phyloP scores from a whole-genome alignment of 2,797 vertebrate species.

The Heliangelus exortis region DNA sequence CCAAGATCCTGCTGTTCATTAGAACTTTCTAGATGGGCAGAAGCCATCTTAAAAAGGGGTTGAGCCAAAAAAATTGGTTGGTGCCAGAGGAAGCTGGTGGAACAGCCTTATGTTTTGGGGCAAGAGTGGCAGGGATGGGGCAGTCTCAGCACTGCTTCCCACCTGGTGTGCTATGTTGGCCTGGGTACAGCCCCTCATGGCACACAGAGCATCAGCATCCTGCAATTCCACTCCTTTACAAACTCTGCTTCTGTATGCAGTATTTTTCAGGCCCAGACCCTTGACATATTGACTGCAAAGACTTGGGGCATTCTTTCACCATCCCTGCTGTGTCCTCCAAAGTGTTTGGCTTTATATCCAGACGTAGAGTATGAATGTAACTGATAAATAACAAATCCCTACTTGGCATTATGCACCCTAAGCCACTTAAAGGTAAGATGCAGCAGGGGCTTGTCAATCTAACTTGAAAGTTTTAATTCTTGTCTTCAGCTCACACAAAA shows the following conservation, averaged over 20 bases:
- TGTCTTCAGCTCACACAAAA: not conserved
- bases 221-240: not conserved
- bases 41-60: not conserved
- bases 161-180: not conserved
- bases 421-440: not conserved
- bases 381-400: not conserved
- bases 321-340: not conserved
- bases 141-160: not conserved
- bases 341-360: not conserved
- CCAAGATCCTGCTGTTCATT: not conserved
- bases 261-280: not conserved
- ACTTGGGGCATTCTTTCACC: not conserved
- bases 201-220: not conserved
- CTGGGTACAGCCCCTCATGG: not conserved
- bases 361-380: not conserved
- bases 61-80: not conserved
- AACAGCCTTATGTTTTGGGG: not conserved
- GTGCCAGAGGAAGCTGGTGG: not conserved
- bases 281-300: not conserved
- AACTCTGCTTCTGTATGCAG: not conserved
- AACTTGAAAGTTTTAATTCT: not conserved
- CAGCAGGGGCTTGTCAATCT: not conserved
- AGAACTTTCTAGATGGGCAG: not conserved
- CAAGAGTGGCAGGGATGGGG: rapidly evolving
- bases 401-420: rapidly evolving